A percentile compares a stretch with the other conserved stretches of the same genome.
Evolutionary conservation across 2,888 invertebrate genomes (phyloP).

Genomic region (Diarsia rubi): DNA sequence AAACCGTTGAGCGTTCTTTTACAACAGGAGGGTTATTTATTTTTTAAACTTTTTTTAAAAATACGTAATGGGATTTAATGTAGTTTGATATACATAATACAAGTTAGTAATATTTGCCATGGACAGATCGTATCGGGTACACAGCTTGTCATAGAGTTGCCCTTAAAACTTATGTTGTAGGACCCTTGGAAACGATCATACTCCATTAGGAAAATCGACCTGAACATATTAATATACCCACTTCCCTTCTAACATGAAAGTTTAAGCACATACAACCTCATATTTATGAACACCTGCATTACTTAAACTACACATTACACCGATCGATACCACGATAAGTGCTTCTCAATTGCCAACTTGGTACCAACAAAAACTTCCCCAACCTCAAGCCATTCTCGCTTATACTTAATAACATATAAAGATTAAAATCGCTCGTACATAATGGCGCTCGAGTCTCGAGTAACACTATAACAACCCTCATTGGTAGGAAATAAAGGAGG

Average conservation of each 20-base stretch:
- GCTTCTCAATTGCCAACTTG: constrained; percentile 56
- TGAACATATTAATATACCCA: constrained; percentile 16
- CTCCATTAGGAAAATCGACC: constrained; percentile 13
- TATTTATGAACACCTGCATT: constrained; percentile 58
- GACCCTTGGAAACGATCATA: constrained; percentile 4
- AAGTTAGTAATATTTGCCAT: neutral
- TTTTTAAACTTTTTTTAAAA: neutral
- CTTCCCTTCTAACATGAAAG: constrained; percentile 24
- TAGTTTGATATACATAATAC: neutral
- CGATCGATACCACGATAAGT: constrained; percentile 60
- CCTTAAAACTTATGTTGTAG: neutral
- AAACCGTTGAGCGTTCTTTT: neutral
- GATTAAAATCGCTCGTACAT: constrained; percentile 56
- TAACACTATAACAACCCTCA: constrained; percentile 61
- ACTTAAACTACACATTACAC: constrained; percentile 54
- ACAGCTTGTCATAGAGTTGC: neutral
- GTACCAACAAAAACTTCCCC: constrained; percentile 50
- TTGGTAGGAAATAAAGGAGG: constrained; percentile 75
- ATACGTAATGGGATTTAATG: neutral
- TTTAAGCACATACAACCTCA: constrained; percentile 34
- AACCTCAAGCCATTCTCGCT: constrained; percentile 37
- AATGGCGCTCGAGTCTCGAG: constrained; percentile 38
- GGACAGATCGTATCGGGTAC: neutral
- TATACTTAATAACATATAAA: constrained; percentile 51
- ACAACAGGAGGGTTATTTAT: too few species aligned